Percentiles rank a stretch among this genome's conserved stretches.
Conservation (phyloP, 1,140 invertebrate genomes). For the Atta colombica region DNA sequence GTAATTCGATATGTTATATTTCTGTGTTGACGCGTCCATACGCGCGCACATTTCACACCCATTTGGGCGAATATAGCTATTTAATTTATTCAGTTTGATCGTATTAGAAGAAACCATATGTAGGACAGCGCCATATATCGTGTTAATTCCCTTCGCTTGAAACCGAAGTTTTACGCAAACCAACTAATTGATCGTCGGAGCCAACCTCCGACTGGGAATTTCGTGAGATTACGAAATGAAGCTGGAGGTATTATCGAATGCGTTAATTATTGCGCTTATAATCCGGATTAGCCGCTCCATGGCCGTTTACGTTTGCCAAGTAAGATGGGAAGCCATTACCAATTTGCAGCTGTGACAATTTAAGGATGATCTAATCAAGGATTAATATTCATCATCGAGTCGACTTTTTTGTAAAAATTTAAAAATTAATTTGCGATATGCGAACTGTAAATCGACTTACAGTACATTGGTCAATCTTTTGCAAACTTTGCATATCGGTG, state of each 20-base stretch:
- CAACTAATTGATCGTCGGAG: constrained; percentile 38
- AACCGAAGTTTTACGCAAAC: constrained; percentile 42
- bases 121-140: neutral
- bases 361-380: neutral
- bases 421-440: neutral
- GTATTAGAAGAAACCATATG: constrained; percentile 32
- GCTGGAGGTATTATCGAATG: constrained; percentile 54
- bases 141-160: constrained; percentile 20
- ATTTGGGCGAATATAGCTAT: neutral
- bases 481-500: neutral
- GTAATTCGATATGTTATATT: neutral
- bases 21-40: neutral
- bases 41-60: neutral
- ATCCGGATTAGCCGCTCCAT: constrained; percentile 43
- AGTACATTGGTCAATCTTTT: neutral
- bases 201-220: constrained; percentile 17
- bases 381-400: constrained; percentile 2
- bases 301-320: constrained; percentile 20
- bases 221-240: constrained; percentile 51
- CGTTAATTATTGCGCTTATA: constrained; percentile 60
- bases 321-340: constrained; percentile 36
- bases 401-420: neutral
- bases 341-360: constrained; percentile 26
- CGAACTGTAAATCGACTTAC: neutral
- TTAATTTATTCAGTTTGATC: constrained; percentile 6